Evolutionary conservation across 2,797 vertebrate genomes (phyloP).

Genomic region (Oreochromis mossambicus): DNA sequence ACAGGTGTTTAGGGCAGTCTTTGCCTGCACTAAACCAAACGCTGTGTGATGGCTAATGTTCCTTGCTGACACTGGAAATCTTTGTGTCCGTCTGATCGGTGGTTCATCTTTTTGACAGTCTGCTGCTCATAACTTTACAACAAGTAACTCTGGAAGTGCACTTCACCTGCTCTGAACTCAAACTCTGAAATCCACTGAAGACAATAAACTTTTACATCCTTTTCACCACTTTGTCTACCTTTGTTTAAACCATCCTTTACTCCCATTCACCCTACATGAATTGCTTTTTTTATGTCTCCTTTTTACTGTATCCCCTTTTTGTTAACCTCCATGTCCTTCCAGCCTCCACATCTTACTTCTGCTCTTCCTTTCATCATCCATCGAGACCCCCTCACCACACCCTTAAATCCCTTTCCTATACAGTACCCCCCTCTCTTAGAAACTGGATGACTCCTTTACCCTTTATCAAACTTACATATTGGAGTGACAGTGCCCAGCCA

Average conservation of each 20-base stretch:
- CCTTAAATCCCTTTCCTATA: constrained; percentile 19
- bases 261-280: constrained; percentile 19
- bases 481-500: constrained; percentile 22
- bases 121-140: constrained; percentile 36
- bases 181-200: constrained; percentile 44
- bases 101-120: constrained; percentile 56
- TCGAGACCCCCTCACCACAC: not conserved
- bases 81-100: constrained; percentile 30
- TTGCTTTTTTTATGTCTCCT: not conserved
- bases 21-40: constrained; percentile 26
- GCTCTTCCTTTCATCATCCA: constrained; percentile 29
- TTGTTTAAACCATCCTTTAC: constrained; percentile 21
- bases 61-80: constrained; percentile 46
- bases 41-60: constrained; percentile 15
- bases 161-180: constrained; percentile 46
- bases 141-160: constrained; percentile 34
- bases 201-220: constrained; percentile 45
- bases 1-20: not conserved
- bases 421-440: not conserved
- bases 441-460: constrained; percentile 38
- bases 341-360: constrained; percentile 9
- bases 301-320: not conserved
- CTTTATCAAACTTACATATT: constrained; percentile 56
- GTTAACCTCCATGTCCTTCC: constrained; percentile 11
- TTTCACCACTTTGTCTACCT: constrained; percentile 21